Evolutionary conservation across 1,140 invertebrate species (phyloP), one percentile per base, ranked within the genome.

Genomic region (Drosophila gunungcola): DNA sequence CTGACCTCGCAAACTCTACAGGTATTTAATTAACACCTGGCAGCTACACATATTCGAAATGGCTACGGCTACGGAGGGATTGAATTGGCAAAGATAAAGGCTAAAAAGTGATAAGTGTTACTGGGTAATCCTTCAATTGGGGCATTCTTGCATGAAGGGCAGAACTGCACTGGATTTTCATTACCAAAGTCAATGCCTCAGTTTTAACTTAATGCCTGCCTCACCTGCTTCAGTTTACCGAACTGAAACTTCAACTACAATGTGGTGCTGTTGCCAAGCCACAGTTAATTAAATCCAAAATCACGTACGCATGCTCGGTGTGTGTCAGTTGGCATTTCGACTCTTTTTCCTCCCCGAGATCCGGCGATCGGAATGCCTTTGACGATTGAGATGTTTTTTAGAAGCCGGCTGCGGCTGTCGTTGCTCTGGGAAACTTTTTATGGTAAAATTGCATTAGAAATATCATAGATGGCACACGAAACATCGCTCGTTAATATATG

Each of bases 121-220:
- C 56, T 32, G 51, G 12, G 51, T 34, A 36, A 68, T 86, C 83
- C 83, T 79, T 88, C 83, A 65, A 3, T 13, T 27, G 16, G 39
- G 41, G 60, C 83, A 89, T 88, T 88, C 82, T 86, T 81, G 78
- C 83, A 88, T 88, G 83, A 86, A 86, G 82, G 82, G 75, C 49
- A 65, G 34, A 46, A 21, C 53, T 45, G 56, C 60, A 73, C 43
- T 12, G 42, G 32, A 5, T 41, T 85, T 80, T 85, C 67, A 85
- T 85, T 85, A 63, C 77, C 80, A 85, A 85, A 85, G 81, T 85
- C 81, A 85, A 85, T 80, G 81, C 38, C 76, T 68, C 27, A 29
- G 48, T 49, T 48, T 75, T 41, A 78, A 51, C 65, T 61, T 48
- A 74, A 41, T 21, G 45, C 64, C 64, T 21, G 64, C 53, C 27